Evolutionary conservation across 1,140 invertebrate genomes (phyloP), one percentile per base, ranked within the genome.

Genomic region (Hestina assimilis): DNA sequence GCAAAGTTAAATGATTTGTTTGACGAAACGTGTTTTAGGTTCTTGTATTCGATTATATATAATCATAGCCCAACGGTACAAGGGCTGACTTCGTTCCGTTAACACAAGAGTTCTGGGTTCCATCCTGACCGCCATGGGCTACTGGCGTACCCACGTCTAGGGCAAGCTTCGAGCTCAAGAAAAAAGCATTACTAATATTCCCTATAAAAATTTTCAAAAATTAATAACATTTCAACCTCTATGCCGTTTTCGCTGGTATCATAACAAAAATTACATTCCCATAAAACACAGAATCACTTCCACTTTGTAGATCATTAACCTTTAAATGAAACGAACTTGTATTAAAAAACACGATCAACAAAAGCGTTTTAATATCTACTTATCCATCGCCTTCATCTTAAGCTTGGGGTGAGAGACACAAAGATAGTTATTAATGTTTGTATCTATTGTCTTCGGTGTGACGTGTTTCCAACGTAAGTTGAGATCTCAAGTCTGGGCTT

Each of bases 401-500:
- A 53, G 46, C 60, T 50, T 45, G 59, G 61, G 61, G 58, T 64
- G 45, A 38, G 28, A 51, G 66, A 73, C 75, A 80, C 79, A 80
- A 80, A 79, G 79, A 76, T 71, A 76, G 75, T 75, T 82, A 82
- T 80, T 82, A 83, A 83, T 75, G 76, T 79, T 78, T 72, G 65
- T 69, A 42, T 26, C 69, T 63, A 76, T 82, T 82, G 79, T 82
- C 69, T 77, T 57, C 58, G 59, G 62, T 56, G 57, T 64, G 59
- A 69, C 64, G 65, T 56, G 50, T 54, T 52, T 51, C 75, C 79
- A 75, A 56, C 45, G 24, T 63, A 63, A 21, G 51, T 63, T 61
- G 72, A 60, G 48, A 66, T 46, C 41, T 52, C 41, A 41, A 42
- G 26, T 45, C 61, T 57, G 61, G 66, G 60, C 53, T 26, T 42